These are phyloP conservation scores for Dynastes grantii DNA, from an alignment of 2,888 invertebrate genomes.

Conservation along the genomic window DNA sequence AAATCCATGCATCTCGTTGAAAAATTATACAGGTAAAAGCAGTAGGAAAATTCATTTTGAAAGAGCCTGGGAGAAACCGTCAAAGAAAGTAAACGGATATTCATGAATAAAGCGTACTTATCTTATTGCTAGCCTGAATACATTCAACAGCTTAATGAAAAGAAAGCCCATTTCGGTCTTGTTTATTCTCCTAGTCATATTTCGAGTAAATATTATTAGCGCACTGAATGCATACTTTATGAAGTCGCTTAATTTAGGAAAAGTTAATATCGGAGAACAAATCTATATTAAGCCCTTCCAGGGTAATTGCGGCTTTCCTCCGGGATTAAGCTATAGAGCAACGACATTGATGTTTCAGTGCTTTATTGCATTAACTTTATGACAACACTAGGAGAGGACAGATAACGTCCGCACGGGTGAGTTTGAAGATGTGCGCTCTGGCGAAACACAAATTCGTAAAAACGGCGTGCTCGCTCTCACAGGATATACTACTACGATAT, in stretches of 20 bases:
- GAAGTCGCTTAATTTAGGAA: slow-evolving; percentile 19
- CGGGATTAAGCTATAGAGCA: slow-evolving; percentile 29
- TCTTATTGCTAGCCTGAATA: no score
- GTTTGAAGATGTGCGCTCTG: background rate
- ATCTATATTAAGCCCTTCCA: slow-evolving; percentile 23
- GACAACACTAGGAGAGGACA: slow-evolving; percentile 39
- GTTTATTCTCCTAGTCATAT: background rate
- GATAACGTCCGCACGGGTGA: slow-evolving; percentile 18
- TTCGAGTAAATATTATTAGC: background rate
- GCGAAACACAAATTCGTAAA: slow-evolving; percentile 24
- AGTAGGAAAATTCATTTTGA: no score
- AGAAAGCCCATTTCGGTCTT: slow-evolving; percentile 16
- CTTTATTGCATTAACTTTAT: slow-evolving; percentile 40
- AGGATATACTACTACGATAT: background rate
- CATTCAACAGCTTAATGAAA: slow-evolving; percentile 1
- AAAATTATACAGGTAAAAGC: no score
- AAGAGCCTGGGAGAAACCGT: no score
- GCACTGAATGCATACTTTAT: background rate
- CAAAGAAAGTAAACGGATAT: no score
- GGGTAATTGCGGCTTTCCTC: slow-evolving; percentile 28
- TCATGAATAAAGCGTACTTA: no score
- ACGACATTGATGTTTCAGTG: slow-evolving; percentile 37
- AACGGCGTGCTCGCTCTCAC: background rate
- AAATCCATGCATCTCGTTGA: no score
- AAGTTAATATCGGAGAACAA: slow-evolving; percentile 35